Conservation (phyloP, 1,140 invertebrate species). For the Aphelinus atriplicis region DNA sequence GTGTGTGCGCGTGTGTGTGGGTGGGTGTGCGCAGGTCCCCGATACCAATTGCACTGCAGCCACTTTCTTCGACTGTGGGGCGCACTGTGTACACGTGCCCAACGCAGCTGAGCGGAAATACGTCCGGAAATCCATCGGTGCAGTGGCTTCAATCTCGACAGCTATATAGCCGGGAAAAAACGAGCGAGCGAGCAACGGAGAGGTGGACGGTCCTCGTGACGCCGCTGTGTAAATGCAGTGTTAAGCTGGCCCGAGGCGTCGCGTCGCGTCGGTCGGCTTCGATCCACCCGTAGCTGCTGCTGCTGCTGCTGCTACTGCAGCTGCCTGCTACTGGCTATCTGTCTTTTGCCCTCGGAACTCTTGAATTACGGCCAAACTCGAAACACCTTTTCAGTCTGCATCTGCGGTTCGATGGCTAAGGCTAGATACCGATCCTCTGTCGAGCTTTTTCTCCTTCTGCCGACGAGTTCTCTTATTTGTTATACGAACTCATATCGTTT, state of each 20-base stretch:
- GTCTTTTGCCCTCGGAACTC: conserved; percentile 37
- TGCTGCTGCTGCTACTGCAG: too few species aligned
- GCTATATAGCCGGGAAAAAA: too few species aligned
- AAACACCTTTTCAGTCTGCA: conserved; percentile 39
- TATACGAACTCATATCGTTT: not conserved
- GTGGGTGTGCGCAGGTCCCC: too few species aligned
- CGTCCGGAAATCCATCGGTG: too few species aligned
- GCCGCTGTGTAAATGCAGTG: conserved; percentile 41
- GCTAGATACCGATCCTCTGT: conserved; percentile 37
- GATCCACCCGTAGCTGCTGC: conserved; percentile 20
- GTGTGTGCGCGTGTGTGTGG: too few species aligned
- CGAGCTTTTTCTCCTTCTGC: not conserved
- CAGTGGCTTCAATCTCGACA: too few species aligned
- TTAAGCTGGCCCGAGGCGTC: conserved; percentile 41
- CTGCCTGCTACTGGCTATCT: not conserved
- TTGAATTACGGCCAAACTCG: conserved; percentile 45
- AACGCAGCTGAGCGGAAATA: too few species aligned
- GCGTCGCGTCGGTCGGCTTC: conserved; percentile 29
- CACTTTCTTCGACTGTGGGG: too few species aligned
- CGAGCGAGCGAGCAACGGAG: too few species aligned
- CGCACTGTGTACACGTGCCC: too few species aligned
- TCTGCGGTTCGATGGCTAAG: conserved; percentile 23
- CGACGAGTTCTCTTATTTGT: not conserved
- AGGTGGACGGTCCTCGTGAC: not conserved
- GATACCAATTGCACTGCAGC: too few species aligned